A percentile compares a stretch with the other conserved stretches of the same genome.
These are phyloP conservation scores for Hyaena hyaena DNA, from an alignment of 2,113 vertebrate species.

Conservation along the genomic window DNA sequence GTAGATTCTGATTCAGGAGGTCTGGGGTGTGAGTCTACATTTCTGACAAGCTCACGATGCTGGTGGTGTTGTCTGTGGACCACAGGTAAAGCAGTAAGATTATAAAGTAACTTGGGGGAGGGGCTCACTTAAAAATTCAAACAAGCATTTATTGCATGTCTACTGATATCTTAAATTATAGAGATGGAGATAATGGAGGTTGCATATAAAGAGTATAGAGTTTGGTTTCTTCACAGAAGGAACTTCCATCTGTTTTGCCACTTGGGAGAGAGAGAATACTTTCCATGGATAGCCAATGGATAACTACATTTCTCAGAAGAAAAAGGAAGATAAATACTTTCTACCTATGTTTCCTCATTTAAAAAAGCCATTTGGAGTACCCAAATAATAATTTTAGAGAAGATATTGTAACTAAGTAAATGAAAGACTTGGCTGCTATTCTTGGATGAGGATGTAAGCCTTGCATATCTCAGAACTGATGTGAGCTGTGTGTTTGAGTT, in stretches of 20 bases:
- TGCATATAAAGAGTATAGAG: not conserved
- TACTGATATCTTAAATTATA: not conserved
- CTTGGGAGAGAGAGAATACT: conserved; percentile 33
- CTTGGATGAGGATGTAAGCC: not conserved
- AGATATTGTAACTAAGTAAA: conserved; percentile 23
- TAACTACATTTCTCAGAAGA: conserved; percentile 4
- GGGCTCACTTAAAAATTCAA: not conserved
- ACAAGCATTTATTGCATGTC: not conserved
- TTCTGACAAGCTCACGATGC: not conserved
- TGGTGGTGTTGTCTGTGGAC: not conserved
- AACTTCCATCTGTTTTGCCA: conserved; percentile 51
- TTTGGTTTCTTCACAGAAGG: conserved; percentile 53
- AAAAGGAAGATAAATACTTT: conserved; percentile 41
- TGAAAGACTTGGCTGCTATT: not conserved
- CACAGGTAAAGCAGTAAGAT: not conserved
- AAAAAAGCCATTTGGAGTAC: not conserved
- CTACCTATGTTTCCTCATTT: conserved; percentile 9
- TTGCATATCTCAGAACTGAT: not conserved
- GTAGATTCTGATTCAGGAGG: not conserved
- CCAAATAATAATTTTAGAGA: conserved; percentile 49
- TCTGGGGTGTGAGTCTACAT: not conserved
- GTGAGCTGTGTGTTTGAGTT: not conserved
- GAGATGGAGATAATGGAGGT: not conserved
- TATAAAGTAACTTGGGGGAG: not conserved
- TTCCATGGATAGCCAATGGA: conserved; percentile 13